Evolutionary conservation across 2,113 vertebrate genomes (phyloP).

Genomic region (Garra rufa): DNA sequence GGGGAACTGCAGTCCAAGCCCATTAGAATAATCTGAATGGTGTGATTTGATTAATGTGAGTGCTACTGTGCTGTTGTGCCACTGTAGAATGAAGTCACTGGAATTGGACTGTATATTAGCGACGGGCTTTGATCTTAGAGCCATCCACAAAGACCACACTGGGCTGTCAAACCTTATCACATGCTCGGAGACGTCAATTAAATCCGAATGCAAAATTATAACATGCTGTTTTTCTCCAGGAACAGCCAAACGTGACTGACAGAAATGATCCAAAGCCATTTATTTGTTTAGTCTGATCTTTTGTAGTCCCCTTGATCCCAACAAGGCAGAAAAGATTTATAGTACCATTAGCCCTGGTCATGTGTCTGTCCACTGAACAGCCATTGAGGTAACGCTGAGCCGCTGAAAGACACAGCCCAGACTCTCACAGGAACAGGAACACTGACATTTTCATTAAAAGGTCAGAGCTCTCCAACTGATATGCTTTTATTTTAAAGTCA

Average conservation of each 20-base stretch:
- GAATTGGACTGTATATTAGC: conserved; percentile 24
- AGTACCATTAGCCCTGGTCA: neutral
- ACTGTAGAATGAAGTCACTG: conserved; percentile 6
- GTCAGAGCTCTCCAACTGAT: conserved; percentile 73
- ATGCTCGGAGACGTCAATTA: conserved; percentile 14
- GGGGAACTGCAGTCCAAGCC: conserved; percentile 56
- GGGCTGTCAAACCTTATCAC: conserved; percentile 36
- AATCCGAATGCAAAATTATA: conserved; percentile 15
- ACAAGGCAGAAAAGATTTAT: conserved; percentile 10
- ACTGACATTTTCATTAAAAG: conserved; percentile 87
- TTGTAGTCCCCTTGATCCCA: conserved; percentile 5
- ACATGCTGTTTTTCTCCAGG: neutral
- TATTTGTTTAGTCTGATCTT: conserved; percentile 15
- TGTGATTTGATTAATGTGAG: conserved; percentile 43
- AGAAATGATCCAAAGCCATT: neutral
- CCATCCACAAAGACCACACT: conserved; percentile 21
- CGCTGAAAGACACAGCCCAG: conserved; percentile 61
- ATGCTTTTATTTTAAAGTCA: conserved; percentile 43
- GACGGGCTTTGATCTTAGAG: conserved; percentile 34
- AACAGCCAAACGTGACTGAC: conserved; percentile 5
- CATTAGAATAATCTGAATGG: conserved; percentile 44
- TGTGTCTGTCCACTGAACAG: conserved; percentile 60
- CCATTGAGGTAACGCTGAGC: conserved; percentile 61
- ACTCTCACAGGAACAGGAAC: conserved; percentile 68
- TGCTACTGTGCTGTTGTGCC: conserved; percentile 23